Base-by-base conservation (phyloP, 2,797 vertebrate species). In the Cichlasoma orientale region DNA sequence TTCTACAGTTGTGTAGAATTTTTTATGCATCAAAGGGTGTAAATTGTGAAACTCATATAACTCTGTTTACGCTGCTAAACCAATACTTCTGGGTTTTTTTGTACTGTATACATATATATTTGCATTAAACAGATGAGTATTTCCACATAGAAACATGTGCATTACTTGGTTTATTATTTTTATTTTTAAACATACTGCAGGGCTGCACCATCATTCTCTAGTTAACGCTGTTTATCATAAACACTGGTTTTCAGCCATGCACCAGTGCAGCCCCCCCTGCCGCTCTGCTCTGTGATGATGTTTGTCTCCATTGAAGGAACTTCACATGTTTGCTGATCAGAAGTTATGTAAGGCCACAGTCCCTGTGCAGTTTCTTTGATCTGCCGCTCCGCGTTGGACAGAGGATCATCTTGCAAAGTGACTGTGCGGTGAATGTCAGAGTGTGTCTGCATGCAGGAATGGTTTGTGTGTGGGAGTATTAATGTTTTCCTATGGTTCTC, bases 241-340 rank as follows among this genome's bases (percentile, higher is more conserved):
- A 29, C 29, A 29, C 29, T 29, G 29, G 29, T 29, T 29, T 81
- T 71, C 16, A 66, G 70, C 31, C 16, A 21, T 50, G 50, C 52
- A 7, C 21, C 29, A 5, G 1, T 66, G 41, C 31, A 38, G 21
- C 11, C 41, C 61, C 41, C 19, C 33, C 54, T 5, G 3, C 72
- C 38, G 70, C 54, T 19, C 23, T 6, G 2, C 44, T 82, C 71
- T 75, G 72, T 3, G 10, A 70, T 3, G 61, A 56, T 78, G 73
- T 80, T 75, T 80, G 56, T 82, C 70, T 56, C 55, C 59, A 77
- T 74, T 81, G 36, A 80, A 77, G 12, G 56, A 72, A 31, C n/a
- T 33, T 23, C n/a, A 19, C n/a, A 23, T 75, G 71, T 55, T 72
- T 79, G 47, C 38, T 44, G 55, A 44, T 27, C 68, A 82, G 68